Evolutionary conservation across 2,888 invertebrate species (phyloP), one percentile per base, ranked within the genome.

Genomic region (Peribatodes rhomboidaria): DNA sequence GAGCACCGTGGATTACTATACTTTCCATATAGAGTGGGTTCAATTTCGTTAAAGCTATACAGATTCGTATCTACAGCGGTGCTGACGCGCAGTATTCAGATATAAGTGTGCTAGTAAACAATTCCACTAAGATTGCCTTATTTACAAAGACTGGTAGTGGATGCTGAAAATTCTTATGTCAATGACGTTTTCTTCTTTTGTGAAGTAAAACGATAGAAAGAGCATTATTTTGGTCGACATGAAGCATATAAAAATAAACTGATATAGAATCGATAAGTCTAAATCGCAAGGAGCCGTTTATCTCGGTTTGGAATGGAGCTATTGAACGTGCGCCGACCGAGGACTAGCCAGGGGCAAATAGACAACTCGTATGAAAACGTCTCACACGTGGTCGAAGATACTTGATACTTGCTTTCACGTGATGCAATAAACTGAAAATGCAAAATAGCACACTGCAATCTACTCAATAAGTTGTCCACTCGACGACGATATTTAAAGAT

Each of bases 1-100:
- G 84, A 86, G 86, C 84, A 88, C 80, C 84, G 81, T 79, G 85
- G 87, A 88, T 89, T 86, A 87, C 86, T 84, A 80, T 84, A 84
- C 87, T 87, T 86, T 86, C 86, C 86, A 87, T 86, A 86, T 82
- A 86, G 82, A 85, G 82, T 80, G 83, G 78, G 80, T 87, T 83
- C 87, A 87, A 89, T 89, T 88, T 87, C 78, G 85, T 84, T 86
- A 82, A 82, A 84, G 86, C 81, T 81, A 79, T 80, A 81, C 81
- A 85, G 85, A 89, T 89, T 84, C 79, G 75, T 85, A 87, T 89
- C 86, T 79, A 75, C 70, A 77, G 71, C 79, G 70, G 70, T 73
- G 78, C 74, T 79, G 78, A 79, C 76, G 78, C 72, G 73, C 72
- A 65, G 74, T 76, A 72, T 68, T 76, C 74, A 67, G 71, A 73